Evolutionary conservation across 2,888 invertebrate genomes (phyloP), one percentile per base, ranked within the genome.

Genomic region (Tridacna gigas): DNA sequence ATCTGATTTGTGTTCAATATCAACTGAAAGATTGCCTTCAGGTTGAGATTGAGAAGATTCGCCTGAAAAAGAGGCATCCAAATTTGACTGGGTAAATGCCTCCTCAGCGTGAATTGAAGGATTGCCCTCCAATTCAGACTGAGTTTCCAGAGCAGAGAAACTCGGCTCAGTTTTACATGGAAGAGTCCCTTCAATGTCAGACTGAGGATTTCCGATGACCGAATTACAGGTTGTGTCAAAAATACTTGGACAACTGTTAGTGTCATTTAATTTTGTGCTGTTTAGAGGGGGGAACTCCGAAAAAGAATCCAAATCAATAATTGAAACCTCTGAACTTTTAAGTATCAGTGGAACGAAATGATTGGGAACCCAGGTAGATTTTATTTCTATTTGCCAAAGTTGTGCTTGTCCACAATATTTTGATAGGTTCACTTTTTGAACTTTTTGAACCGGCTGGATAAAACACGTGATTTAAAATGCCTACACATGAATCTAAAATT

Each of bases 401-500:
- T n/a, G n/a, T n/a, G n/a, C n/a, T n/a, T n/a, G n/a, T n/a, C n/a
- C n/a, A n/a, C n/a, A n/a, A n/a, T 18, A 12, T 25, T 66, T 66
- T 22, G 15, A 66, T 26, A 26, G 15, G 66, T 26, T 66, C 25
- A 25, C 26, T 26, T 9, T 66, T 25, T 66, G 66, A 51, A 13
- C 18, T 51, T 51, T 51, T 51, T 51, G 51, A 51, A 51, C 51
- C 51, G 51, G 51, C 51, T 12, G 51, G 51, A 51, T 13, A 51
- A 51, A 51, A 51, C 13, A 51, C 51, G 13, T 18, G 12, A 51
- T 51, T 65, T 22, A 65, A 22, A 65, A 65, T 65, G 12, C 65
- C 65, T 65, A 65, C 65, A 65, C n/a, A 18, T 65, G 12, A 12
- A 22, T 65, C 65, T 22, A 65, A 65, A 65, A 65, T 65, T 12